Conservation (phyloP, 2,888 invertebrate species). For the Acanthosepion pharaonis region DNA sequence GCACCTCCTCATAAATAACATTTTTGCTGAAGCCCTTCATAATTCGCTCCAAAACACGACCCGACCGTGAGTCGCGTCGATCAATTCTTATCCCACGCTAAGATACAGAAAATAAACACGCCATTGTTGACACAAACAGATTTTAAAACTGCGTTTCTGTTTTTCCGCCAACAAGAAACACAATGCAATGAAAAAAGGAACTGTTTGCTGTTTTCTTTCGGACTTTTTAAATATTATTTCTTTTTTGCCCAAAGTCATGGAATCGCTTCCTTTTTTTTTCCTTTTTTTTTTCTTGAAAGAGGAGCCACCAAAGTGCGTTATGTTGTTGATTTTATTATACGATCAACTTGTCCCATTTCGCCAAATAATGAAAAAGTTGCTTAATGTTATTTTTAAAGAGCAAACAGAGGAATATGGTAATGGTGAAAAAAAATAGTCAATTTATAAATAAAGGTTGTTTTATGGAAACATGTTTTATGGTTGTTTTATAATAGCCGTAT, state of each 20-base stretch:
- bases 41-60: not conserved
- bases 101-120: not conserved
- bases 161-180: not conserved
- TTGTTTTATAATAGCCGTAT: too few species aligned
- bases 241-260: not conserved
- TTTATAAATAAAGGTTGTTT: too few species aligned
- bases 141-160: not conserved
- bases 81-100: not conserved
- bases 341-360: not conserved
- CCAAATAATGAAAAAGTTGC: not conserved
- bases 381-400: too few species aligned
- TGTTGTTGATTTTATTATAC: not conserved
- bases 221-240: not conserved
- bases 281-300: not conserved
- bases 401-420: too few species aligned
- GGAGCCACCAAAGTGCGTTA: not conserved
- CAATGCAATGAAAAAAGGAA: not conserved
- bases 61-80: not conserved
- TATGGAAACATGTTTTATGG: too few species aligned
- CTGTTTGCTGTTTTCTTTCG: not conserved
- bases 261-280: too few species aligned
- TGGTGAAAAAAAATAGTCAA: too few species aligned
- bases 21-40: not conserved
- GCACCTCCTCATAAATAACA: not conserved
- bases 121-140: not conserved